A percentile compares a stretch with the other conserved stretches of the same genome.
phyloP scores from a whole-genome alignment of 2,113 vertebrate species.

The Myiozetetes cayanensis region DNA sequence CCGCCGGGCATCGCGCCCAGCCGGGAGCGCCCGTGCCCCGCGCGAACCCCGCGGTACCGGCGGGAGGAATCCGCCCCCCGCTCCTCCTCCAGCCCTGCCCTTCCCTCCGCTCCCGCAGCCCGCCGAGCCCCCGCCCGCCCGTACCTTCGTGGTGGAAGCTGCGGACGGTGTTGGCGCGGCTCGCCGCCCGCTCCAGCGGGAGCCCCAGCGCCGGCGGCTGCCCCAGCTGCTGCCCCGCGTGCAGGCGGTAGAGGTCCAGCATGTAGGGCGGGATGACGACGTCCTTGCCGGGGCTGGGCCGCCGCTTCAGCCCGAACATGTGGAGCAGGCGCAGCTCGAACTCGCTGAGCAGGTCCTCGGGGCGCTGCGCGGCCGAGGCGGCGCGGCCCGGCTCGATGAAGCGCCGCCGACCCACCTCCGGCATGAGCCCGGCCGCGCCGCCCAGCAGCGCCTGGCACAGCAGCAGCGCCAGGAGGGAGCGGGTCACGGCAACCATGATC shows the following conservation, averaged over 20 bases:
- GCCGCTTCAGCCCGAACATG: conserved; percentile 93
- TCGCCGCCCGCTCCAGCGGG: conserved; percentile 87
- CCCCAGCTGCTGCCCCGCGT: conserved; percentile 84
- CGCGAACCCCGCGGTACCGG: neutral
- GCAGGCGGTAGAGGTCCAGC: conserved; percentile 93
- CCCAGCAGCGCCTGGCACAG: conserved; percentile 94
- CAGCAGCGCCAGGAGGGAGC: conserved; percentile 94
- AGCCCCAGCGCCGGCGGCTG: conserved; percentile 77
- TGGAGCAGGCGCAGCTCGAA: conserved; percentile 93
- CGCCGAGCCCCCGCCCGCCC: neutral
- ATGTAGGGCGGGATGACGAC: conserved; percentile 95
- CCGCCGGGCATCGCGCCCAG: neutral
- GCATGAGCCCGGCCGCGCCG: conserved; percentile 90
- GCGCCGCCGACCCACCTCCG: conserved; percentile 89
- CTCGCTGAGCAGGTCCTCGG: conserved; percentile 86
- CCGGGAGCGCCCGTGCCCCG: neutral
- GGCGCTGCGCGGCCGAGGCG: conserved; percentile 80
- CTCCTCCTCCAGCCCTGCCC: conserved; percentile 16
- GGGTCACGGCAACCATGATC: conserved; percentile 96
- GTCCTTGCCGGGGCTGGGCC: conserved; percentile 88
- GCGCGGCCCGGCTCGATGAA: conserved; percentile 80
- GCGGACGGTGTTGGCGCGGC: conserved; percentile 94
- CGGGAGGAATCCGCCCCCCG: neutral
- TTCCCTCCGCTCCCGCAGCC: neutral
- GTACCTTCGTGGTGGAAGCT: conserved; percentile 99